phyloP scores from a whole-genome alignment of 2,888 invertebrate species.

The Anagyrus pseudococci region DNA sequence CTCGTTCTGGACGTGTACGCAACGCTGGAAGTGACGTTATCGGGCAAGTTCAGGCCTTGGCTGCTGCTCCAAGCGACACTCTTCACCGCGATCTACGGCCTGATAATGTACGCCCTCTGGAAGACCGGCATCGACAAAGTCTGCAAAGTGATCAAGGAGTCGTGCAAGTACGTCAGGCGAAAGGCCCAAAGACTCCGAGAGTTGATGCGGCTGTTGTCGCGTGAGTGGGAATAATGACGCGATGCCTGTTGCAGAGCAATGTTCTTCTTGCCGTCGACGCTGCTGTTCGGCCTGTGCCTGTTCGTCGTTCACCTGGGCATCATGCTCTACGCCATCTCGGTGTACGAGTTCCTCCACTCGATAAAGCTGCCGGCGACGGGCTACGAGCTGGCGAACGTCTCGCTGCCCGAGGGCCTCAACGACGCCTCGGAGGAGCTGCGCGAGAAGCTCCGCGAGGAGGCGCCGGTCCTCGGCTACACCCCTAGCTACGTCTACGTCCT shows the following conservation, averaged over 20 bases:
- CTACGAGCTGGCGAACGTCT: background rate
- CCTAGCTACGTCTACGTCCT: constrained; percentile 9
- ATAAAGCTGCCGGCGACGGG: background rate
- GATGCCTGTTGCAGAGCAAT: constrained; percentile 21
- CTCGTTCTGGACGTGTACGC: background rate
- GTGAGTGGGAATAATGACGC: background rate
- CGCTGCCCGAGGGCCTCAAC: background rate
- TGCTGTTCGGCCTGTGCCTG: background rate
- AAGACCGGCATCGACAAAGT: constrained; percentile 15
- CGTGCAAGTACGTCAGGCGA: constrained; percentile 23
- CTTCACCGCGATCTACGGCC: background rate
- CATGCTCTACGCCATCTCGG: background rate
- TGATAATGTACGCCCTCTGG: background rate
- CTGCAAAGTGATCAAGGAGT: constrained; percentile 17
- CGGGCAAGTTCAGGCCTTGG: background rate
- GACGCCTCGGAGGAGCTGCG: background rate
- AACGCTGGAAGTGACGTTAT: background rate
- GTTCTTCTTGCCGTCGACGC: constrained; percentile 27
- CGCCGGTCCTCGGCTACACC: background rate
- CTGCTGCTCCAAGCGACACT: background rate
- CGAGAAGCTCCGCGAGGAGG: background rate
- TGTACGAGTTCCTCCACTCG: background rate
- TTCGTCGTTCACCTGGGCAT: background rate
- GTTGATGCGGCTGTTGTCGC: too few species aligned
- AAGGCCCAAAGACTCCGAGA: too few species aligned